These are phyloP conservation scores for Hystrix brachyura DNA, from an alignment of 2,113 vertebrate genomes.

Conservation along the genomic window DNA sequence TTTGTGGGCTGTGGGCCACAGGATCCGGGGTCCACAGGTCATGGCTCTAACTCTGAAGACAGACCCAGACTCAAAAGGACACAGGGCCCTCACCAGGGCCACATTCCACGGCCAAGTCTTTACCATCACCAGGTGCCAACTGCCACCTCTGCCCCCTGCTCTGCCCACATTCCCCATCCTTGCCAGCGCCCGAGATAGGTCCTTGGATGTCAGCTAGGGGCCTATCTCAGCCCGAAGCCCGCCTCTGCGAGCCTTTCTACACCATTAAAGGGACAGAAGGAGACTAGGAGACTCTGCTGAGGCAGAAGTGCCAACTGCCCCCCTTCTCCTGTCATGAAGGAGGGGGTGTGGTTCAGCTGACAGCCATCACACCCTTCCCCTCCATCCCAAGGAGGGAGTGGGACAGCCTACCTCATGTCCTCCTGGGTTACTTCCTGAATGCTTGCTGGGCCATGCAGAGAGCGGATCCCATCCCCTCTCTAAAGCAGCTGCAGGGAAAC, in stretches of 20 bases:
- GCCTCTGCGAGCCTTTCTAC: not conserved
- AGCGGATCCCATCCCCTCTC: not conserved
- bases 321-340: not conserved
- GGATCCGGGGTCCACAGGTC: not conserved
- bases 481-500: not conserved
- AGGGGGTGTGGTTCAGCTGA: not conserved
- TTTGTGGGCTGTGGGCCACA: not conserved
- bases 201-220: not conserved
- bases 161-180: not conserved
- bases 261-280: not conserved
- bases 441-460: not conserved
- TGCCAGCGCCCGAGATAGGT: not conserved
- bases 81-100: not conserved
- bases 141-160: not conserved
- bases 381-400: not conserved
- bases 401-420: not conserved
- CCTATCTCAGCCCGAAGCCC: not conserved
- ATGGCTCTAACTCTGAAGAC: not conserved
- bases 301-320: not conserved
- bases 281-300: not conserved
- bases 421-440: not conserved
- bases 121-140: not conserved
- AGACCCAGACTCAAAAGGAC: not conserved
- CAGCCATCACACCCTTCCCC: not conserved
- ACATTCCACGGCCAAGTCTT: not conserved